These are phyloP conservation scores for Petrosia ficiformis DNA, from an alignment of 37 sponge, comb jelly and placozoan species.

Conservation along the genomic window DNA sequence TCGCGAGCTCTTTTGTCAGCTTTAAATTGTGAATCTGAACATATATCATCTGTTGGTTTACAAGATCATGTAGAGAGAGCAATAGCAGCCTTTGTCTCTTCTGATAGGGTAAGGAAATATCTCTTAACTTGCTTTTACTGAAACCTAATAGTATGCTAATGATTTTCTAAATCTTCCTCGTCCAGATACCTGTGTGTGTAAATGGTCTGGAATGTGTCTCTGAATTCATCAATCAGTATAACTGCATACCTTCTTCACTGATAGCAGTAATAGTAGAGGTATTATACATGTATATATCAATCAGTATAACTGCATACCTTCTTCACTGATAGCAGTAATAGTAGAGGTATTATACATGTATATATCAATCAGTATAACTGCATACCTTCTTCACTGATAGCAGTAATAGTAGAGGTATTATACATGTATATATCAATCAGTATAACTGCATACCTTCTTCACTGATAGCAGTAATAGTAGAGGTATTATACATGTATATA, in stretches of 20 bases:
- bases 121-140: too few relatives aligned
- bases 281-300: too few relatives aligned
- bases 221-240: slow-evolving; percentile 33
- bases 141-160: neutral
- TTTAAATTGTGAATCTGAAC: slow-evolving; percentile 14
- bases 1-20: slow-evolving; percentile 37
- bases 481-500: too few relatives aligned
- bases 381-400: too few relatives aligned
- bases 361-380: too few relatives aligned
- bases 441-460: too few relatives aligned
- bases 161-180: neutral
- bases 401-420: too few relatives aligned
- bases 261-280: slow-evolving; percentile 25
- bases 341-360: too few relatives aligned
- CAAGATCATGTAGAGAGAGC: slow-evolving; percentile 20
- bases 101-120: slow-evolving; percentile 49
- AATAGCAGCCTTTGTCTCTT: slow-evolving; percentile 23
- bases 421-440: too few relatives aligned
- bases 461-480: too few relatives aligned
- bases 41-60: slow-evolving; percentile 22
- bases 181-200: slow-evolving; percentile 50
- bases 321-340: too few relatives aligned
- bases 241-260: neutral
- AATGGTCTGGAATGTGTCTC: slow-evolving; percentile 42
- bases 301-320: too few relatives aligned